phyloP scores from a whole-genome alignment of 2,113 vertebrate genomes.

The Callionymus lyra region DNA sequence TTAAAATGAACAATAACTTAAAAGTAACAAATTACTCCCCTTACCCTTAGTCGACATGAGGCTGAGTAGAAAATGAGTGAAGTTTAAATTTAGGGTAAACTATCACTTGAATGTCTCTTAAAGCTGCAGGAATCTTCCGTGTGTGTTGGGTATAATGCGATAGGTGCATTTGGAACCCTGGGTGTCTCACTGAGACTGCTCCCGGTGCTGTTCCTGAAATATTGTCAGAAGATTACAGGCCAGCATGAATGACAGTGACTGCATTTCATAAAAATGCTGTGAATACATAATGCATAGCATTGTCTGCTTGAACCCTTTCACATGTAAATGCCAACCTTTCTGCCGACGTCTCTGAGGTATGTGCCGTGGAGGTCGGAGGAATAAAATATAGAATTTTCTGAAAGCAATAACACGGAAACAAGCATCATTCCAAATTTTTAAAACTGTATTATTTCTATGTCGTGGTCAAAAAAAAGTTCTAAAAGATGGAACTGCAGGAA shows the following conservation, averaged over 20 bases:
- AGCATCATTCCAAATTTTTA: constrained; percentile 8
- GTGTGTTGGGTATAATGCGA: constrained; percentile 17
- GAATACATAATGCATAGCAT: constrained; percentile 66
- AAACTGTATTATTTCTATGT: constrained; percentile 26
- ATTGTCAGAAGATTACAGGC: constrained; percentile 59
- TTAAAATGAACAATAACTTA: too few species aligned
- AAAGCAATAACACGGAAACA: constrained; percentile 16
- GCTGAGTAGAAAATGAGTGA: too few species aligned
- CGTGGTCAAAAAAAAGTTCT: constrained; percentile 9
- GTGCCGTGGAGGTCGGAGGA: constrained; percentile 33
- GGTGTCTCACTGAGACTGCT: constrained; percentile 42
- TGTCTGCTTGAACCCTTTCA: constrained; percentile 65
- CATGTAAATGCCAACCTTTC: constrained; percentile 69
- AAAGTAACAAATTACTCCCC: too few species aligned
- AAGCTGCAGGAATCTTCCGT: constrained; percentile 37
- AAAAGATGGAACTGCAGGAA: constrained; percentile 6
- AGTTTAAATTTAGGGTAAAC: too few species aligned
- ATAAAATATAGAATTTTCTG: constrained; percentile 31
- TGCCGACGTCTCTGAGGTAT: constrained; percentile 58
- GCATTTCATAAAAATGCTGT: constrained; percentile 64
- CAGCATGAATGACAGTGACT: constrained; percentile 54
- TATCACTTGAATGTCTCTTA: constrained; percentile 51
- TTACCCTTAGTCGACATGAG: too few species aligned
- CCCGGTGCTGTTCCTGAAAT: constrained; percentile 39
- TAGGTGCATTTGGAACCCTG: constrained; percentile 21